phyloP scores from a whole-genome alignment of 2,113 vertebrate genomes.

The Stigmatopora argus region DNA sequence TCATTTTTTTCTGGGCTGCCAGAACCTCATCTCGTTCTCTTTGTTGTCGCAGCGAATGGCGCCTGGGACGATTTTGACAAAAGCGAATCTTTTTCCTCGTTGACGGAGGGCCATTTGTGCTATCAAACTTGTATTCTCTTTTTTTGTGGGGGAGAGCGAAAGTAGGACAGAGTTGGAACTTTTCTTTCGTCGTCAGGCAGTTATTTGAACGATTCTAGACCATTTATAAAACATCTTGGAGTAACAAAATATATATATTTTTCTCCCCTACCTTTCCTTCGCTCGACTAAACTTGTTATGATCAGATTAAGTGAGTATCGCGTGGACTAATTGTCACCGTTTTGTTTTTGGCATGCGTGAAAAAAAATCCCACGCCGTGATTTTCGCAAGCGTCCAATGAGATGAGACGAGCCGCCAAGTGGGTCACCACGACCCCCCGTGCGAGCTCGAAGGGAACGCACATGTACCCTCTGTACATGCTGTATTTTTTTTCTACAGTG shows the following conservation, averaged over 20 bases:
- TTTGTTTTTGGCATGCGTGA: neutral
- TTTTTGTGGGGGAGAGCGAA: slow-evolving; percentile 8
- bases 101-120: slow-evolving; percentile 15
- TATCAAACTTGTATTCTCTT: slow-evolving; percentile 39
- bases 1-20: slow-evolving; percentile 46
- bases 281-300: neutral
- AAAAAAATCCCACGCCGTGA: neutral
- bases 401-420: slow-evolving; percentile 24
- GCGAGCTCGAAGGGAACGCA: slow-evolving; percentile 25
- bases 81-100: slow-evolving; percentile 44
- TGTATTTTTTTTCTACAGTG: slow-evolving; percentile 9
- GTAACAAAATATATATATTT: neutral
- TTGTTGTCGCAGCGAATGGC: neutral
- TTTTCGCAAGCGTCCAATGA: slow-evolving; percentile 2
- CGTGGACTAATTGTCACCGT: neutral
- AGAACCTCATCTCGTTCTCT: slow-evolving; percentile 54
- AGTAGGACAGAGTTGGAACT: slow-evolving; percentile 46
- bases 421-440: slow-evolving; percentile 26
- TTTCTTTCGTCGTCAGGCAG: slow-evolving; percentile 23
- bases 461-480: neutral
- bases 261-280: neutral
- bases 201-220: slow-evolving; percentile 7
- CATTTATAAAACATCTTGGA: neutral
- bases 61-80: slow-evolving; percentile 60
- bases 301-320: neutral